These are phyloP conservation scores for Drosophila setosimentum DNA, from an alignment of 2,888 invertebrate species.

Conservation along the genomic window DNA sequence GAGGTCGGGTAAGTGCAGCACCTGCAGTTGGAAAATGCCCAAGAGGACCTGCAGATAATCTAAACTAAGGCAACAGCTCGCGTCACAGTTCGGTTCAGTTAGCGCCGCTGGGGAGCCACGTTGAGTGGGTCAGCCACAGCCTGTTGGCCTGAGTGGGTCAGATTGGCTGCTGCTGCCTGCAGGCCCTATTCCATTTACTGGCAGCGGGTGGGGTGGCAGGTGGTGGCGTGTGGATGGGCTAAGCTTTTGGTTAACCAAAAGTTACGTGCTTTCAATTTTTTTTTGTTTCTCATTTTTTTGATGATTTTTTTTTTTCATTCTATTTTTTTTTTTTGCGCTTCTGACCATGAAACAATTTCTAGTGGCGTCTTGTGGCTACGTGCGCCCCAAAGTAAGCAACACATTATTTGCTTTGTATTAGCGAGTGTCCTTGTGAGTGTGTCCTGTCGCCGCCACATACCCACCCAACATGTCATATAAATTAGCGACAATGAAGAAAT, in stretches of 20 bases:
- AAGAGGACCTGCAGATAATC: constrained; percentile 68
- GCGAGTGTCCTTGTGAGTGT: constrained; percentile 53
- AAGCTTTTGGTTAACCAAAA: constrained; percentile 63
- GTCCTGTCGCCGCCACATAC: background rate
- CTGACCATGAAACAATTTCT: constrained; percentile 70
- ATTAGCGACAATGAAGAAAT: constrained; percentile 81
- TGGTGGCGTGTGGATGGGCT: background rate
- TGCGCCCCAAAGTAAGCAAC: constrained; percentile 53
- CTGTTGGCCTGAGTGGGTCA: constrained; percentile 52
- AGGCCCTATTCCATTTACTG: constrained; percentile 54
- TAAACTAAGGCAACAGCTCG: constrained; percentile 60
- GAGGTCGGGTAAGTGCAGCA: background rate
- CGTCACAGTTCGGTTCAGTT: constrained; percentile 38
- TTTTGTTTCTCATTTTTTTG: constrained; percentile 29
- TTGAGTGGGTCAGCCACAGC: constrained; percentile 13
- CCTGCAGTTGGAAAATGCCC: constrained; percentile 56
- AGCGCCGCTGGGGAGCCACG: constrained; percentile 18
- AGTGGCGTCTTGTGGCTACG: constrained; percentile 46
- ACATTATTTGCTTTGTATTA: constrained; percentile 78
- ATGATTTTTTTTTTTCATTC: constrained; percentile 12
- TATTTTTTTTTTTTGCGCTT: constrained; percentile 32
- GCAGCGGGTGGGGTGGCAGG: constrained; percentile 1
- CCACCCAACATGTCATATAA: constrained; percentile 59
- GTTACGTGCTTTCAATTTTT: constrained; percentile 58
- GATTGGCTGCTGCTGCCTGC: constrained; percentile 26